phyloP scores from a whole-genome alignment of 2,113 vertebrate species.

The Paracanthobrama guichenoti region DNA sequence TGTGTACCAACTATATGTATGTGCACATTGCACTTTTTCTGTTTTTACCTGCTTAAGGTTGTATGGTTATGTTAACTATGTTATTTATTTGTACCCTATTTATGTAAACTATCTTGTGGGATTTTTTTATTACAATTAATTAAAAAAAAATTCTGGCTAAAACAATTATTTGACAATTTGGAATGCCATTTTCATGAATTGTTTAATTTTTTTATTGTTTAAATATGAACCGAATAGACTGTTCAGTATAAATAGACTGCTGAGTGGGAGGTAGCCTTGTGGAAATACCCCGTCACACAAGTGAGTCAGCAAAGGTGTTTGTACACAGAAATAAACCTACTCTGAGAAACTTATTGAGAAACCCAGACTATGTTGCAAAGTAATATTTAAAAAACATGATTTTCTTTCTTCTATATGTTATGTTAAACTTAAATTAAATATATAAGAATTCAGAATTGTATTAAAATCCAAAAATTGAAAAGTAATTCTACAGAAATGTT shows the following conservation, averaged over 20 bases:
- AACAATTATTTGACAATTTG: background rate
- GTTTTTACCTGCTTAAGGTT: no score
- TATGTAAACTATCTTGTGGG: background rate
- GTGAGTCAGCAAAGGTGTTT: no score
- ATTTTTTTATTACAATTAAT: background rate
- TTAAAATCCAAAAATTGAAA: no score
- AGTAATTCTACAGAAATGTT: no score
- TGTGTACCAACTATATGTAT: no score
- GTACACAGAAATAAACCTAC: background rate
- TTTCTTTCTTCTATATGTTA: background rate
- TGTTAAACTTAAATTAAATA: background rate
- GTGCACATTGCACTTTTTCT: no score
- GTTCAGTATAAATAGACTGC: background rate
- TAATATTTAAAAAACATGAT: background rate
- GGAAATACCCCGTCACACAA: no score
- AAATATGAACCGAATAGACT: background rate
- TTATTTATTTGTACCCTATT: background rate
- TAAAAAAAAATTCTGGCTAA: no score
- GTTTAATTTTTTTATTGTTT: background rate
- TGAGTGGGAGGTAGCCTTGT: background rate
- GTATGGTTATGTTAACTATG: no score
- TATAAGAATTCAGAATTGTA: no score
- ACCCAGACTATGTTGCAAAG: background rate
- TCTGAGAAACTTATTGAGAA: background rate
- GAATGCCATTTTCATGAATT: background rate